Evolutionary conservation across 2,113 vertebrate species (phyloP).

Genomic region (Chionodraco myersi): DNA sequence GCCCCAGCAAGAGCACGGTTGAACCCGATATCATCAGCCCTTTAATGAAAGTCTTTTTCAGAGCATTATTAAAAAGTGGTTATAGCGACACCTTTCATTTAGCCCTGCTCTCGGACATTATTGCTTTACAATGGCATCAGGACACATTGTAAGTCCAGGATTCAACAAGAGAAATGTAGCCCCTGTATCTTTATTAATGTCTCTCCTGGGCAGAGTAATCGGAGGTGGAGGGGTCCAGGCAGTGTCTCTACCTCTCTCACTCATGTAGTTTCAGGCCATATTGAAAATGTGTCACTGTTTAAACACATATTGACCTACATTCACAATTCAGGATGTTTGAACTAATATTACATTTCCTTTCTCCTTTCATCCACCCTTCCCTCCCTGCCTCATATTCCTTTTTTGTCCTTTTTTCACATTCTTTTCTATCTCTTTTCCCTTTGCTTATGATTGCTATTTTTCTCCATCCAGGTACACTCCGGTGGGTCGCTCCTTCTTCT

Average conservation of each 20-base stretch:
- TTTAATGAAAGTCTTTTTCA: conserved; percentile 62
- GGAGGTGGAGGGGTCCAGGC: conserved; percentile 10
- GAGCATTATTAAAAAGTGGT: conserved; percentile 60
- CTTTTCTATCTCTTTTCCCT: neutral
- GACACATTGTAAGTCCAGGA: conserved; percentile 29
- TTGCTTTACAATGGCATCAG: conserved; percentile 14
- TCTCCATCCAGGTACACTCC: conserved; percentile 91
- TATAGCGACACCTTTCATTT: conserved; percentile 60
- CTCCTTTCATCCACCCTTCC: neutral
- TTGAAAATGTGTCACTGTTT: conserved; percentile 11
- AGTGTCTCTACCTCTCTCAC: conserved; percentile 34
- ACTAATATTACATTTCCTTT: conserved; percentile 17
- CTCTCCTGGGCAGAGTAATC: conserved; percentile 27
- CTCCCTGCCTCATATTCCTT: too few relatives aligned
- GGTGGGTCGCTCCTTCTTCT: conserved; percentile 99
- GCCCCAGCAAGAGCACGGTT: conserved; percentile 17
- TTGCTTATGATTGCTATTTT: neutral
- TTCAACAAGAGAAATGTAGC: conserved; percentile 30
- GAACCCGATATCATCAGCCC: conserved; percentile 40
- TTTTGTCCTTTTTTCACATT: neutral
- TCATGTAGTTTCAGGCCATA: conserved; percentile 17
- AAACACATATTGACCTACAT: conserved; percentile 45
- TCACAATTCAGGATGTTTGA: conserved; percentile 32
- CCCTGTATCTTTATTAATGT: conserved; percentile 40
- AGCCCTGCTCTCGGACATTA: conserved; percentile 27